Conservation (phyloP, 1,140 invertebrate species). For the Ladona fulva region DNA sequence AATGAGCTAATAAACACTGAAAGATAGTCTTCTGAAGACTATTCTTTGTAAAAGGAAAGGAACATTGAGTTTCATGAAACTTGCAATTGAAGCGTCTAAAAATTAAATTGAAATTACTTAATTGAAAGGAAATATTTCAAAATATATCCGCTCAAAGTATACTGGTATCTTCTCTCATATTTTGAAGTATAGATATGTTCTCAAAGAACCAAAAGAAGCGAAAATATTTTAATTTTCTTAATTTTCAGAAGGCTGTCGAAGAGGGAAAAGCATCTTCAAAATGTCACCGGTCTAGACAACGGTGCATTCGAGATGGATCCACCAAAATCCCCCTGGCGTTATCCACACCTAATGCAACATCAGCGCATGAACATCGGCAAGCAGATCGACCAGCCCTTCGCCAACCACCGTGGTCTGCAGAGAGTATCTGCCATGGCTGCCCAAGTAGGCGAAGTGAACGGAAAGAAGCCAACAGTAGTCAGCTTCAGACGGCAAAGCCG, state of each 20-base stretch:
- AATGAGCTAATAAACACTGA: no score
- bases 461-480: not conserved
- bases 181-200: no score
- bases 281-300: slow-evolving; percentile 41
- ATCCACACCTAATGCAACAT: slow-evolving; percentile 37
- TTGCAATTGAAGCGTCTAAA: no score
- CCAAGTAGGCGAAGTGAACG: not conserved
- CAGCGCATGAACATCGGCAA: slow-evolving; percentile 8
- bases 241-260: slow-evolving; percentile 46
- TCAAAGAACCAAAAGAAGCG: no score
- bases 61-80: no score
- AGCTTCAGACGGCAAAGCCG: not conserved
- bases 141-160: no score
- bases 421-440: slow-evolving; percentile 12
- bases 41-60: no score
- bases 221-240: not conserved
- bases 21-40: no score
- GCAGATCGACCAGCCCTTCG: slow-evolving; percentile 14
- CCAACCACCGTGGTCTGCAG: slow-evolving; percentile 9
- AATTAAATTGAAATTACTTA: no score
- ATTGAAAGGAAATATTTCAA: no score
- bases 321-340: slow-evolving; percentile 48
- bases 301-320: slow-evolving; percentile 48
- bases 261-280: slow-evolving; percentile 29
- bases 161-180: no score